phyloP scores from a whole-genome alignment of 1,140 invertebrate genomes.

The Drosophila punjabiensis region DNA sequence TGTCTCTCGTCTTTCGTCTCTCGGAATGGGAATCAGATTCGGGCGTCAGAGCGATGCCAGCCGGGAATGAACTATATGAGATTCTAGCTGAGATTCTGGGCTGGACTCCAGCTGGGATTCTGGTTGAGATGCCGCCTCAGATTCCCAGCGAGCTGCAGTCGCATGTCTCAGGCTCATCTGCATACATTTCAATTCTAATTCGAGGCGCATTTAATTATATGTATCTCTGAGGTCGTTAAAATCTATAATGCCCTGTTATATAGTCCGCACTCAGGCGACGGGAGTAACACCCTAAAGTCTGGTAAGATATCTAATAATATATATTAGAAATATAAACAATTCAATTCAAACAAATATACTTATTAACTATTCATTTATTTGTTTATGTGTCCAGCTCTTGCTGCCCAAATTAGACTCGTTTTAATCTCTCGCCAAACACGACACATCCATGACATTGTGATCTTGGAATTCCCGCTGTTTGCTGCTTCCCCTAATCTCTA shows the following conservation, averaged over 20 bases:
- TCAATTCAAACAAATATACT: not conserved
- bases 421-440: constrained; percentile 9
- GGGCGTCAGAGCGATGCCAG: not conserved
- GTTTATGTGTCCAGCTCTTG: not conserved
- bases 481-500: not conserved
- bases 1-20: too few relatives aligned
- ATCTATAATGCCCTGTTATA: constrained; percentile 1
- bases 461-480: constrained; percentile 9
- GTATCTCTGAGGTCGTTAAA: not conserved
- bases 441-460: constrained; percentile 1
- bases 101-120: not conserved
- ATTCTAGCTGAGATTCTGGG: not conserved
- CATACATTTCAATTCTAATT: constrained; percentile 30
- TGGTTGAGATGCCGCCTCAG: not conserved
- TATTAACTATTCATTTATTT: not conserved
- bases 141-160: constrained; percentile 22
- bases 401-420: not conserved
- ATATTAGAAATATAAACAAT: too few relatives aligned
- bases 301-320: too few relatives aligned
- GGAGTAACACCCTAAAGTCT: not conserved
- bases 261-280: not conserved
- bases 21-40: not conserved
- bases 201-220: not conserved
- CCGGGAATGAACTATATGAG: not conserved
- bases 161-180: constrained; percentile 39